A percentile compares a stretch with the other conserved stretches of the same genome.
phyloP scores from a whole-genome alignment of 2,888 invertebrate species.

The Ceratothoa steindachneri region DNA sequence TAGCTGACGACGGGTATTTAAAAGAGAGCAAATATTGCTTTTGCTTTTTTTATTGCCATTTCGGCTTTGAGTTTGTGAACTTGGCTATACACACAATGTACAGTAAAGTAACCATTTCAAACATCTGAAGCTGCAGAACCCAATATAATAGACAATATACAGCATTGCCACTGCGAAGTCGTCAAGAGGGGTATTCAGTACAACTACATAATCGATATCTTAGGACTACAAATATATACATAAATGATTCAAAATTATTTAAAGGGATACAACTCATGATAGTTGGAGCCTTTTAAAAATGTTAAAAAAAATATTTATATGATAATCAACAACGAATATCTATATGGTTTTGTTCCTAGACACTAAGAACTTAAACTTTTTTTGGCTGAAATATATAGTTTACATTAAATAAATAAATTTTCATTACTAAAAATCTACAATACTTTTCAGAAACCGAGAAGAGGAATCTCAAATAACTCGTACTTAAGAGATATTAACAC shows the following conservation, averaged over 20 bases:
- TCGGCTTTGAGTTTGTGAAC: slow-evolving; percentile 6
- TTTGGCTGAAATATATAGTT: background rate
- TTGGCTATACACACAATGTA: slow-evolving; percentile 10
- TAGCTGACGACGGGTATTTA: no score
- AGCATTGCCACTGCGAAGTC: background rate
- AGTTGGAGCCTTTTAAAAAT: background rate
- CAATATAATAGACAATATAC: background rate
- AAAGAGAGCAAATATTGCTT: no score
- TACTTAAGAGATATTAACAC: background rate
- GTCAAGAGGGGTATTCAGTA: background rate
- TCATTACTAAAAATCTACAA: background rate
- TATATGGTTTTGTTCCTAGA: background rate
- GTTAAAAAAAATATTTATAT: background rate
- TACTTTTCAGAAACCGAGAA: background rate
- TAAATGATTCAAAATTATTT: background rate
- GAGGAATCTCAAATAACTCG: background rate
- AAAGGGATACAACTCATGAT: background rate
- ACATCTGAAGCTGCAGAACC: background rate
- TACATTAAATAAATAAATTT: background rate
- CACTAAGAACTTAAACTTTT: background rate
- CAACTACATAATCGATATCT: background rate
- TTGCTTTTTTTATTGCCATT: slow-evolving; percentile 2
- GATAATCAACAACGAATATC: background rate
- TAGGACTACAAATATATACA: background rate
- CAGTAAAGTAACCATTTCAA: background rate